Conservation (phyloP, 2,797 vertebrate species). For the Enteromius fasciolatus region DNA sequence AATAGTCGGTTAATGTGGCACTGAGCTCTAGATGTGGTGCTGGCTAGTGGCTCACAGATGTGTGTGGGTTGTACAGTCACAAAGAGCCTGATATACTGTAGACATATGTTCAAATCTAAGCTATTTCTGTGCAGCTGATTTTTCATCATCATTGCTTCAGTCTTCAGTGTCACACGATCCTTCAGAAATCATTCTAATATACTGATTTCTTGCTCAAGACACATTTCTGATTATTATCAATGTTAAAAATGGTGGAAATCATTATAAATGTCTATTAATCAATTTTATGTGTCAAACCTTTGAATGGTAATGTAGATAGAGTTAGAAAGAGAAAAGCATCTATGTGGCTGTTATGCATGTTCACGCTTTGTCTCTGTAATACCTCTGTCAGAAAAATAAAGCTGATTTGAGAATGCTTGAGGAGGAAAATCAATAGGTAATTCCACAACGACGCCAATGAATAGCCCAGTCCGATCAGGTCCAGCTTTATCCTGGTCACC, state of each 20-base stretch:
- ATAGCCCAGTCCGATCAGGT: slow-evolving; percentile 36
- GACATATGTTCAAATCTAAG: neutral
- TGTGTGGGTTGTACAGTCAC: neutral
- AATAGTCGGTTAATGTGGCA: neutral
- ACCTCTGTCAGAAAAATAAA: slow-evolving; percentile 33
- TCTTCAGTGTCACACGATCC: neutral
- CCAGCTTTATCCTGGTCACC: slow-evolving; percentile 49
- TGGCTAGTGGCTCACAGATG: neutral
- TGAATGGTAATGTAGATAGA: neutral
- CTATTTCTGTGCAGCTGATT: neutral
- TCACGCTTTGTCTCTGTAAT: slow-evolving; percentile 40
- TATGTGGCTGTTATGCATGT: slow-evolving; percentile 40
- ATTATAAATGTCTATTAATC: neutral
- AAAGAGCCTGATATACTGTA: neutral
- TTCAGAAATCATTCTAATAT: neutral
- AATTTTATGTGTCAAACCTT: neutral
- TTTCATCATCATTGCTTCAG: neutral
- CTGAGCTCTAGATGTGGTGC: neutral
- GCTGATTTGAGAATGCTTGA: slow-evolving; percentile 42
- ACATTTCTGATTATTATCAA: neutral
- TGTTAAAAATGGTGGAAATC: neutral
- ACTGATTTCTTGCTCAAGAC: neutral
- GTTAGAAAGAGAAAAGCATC: neutral
- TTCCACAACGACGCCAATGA: slow-evolving; percentile 51
- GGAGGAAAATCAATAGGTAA: slow-evolving; percentile 64